Evolutionary conservation across 2,888 invertebrate species (phyloP), one percentile per base, ranked within the genome.

Genomic region (Drosophila colorata): DNA sequence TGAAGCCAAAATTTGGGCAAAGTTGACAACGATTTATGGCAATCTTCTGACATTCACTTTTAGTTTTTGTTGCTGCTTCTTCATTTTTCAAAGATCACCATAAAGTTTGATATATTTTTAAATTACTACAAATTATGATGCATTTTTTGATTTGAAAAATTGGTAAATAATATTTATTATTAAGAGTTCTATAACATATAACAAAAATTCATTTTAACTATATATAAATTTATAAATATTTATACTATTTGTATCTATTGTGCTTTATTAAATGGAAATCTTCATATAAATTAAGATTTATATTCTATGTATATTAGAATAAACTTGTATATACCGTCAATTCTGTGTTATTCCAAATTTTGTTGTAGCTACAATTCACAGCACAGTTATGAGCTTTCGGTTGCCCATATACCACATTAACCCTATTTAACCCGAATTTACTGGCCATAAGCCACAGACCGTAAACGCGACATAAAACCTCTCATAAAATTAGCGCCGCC

Each of bases 381-480:
- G 25, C 25, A 28, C 28, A 28, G 8, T 28, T 28, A 9, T 28
- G 13, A 11, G 33, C 33, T 23, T 41, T 18, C 31, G 56, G 49
- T 69, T 56, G 40, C 40, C 59, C 18, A 41, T 46, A 44, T 66
- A 77, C 56, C 49, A 58, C 38, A 78, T 85, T 81, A 81, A 79
- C 85, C 85, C 80, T 79, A 48, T 61, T 85, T 85, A 85, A 82
- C 85, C 79, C 63, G 63, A 47, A 46, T 58, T 61, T 47, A 73
- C 48, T 66, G 55, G 55, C 56, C 56, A 79, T 67, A 80, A 68
- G 49, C 67, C 57, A 64, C 64, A 61, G 69, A 40, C 41, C 64
- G 41, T 64, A 53, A 69, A 59, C 52, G 56, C 55, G 47, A 47
- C 52, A 64, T 66, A 79, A 76, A 78, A 41, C 47, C 14, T 58